Evolutionary conservation across 2,797 vertebrate species (phyloP).

Genomic region (Alca torda): DNA sequence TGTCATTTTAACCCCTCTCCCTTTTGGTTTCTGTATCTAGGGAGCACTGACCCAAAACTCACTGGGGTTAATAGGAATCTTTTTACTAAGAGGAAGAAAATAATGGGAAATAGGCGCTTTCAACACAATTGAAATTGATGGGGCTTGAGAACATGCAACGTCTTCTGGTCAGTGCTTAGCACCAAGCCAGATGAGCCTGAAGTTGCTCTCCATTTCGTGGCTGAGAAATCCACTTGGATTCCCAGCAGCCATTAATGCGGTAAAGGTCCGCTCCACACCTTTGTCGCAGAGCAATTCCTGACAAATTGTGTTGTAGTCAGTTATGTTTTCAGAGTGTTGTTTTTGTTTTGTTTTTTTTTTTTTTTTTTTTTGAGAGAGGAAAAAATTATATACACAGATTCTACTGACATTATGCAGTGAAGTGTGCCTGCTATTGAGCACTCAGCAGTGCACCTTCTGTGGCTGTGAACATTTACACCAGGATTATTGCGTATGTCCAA

Average conservation of each 20-base stretch:
- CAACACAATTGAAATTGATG: background rate
- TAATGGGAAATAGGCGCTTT: background rate
- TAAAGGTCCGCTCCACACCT: background rate
- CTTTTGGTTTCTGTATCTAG: background rate
- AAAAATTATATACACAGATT: background rate
- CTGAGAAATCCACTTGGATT: background rate
- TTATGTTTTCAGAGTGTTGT: background rate
- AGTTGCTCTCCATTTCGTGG: background rate
- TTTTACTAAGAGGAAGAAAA: background rate
- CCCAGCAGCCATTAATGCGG: background rate
- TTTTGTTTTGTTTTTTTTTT: background rate
- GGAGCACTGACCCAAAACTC: background rate
- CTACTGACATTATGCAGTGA: conserved; percentile 2
- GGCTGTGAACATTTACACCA: conserved; percentile 38
- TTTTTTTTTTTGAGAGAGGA: background rate
- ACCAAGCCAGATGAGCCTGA: background rate
- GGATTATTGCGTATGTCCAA: conserved; percentile 34
- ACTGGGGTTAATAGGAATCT: background rate
- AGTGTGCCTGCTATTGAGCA: background rate
- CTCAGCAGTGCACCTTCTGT: background rate
- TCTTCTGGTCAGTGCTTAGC: background rate
- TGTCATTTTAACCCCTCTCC: background rate
- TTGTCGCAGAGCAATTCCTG: background rate
- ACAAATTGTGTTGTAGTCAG: background rate
- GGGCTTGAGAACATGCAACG: background rate